Base-by-base conservation (phyloP, 53 echinoderm and acorn worm species). In the Patiria pectinifera region DNA sequence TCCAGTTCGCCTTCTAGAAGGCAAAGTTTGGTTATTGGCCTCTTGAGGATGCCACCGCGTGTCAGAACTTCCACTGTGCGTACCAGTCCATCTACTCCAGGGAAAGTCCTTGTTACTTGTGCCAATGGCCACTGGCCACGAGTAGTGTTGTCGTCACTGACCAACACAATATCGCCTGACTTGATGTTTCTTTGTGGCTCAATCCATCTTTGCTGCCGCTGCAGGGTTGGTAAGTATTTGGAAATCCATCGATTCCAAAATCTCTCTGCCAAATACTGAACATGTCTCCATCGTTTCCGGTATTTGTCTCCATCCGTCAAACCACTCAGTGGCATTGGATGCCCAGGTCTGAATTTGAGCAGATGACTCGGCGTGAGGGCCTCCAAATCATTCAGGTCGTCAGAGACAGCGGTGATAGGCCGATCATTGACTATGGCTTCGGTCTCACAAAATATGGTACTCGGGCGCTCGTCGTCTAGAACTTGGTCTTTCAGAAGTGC, bases 161-260 rank as follows among this genome's bases (percentile, higher is more conserved):
- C 21, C 74, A 74, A 74, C 74, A 74, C 74, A 18, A 74, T 24
- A 74, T 21, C 74, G 6, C 74, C 74, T 19, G 24, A 7, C 21
- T 74, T 74, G 74, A 74, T 15, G 74, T 74, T 74, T 18, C 74
- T 21, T 74, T 74, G 74, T 13, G 74, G 74, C 74, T 74, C 74
- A 24, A 35, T 35, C 35, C 35, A 35, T 35, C 35, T 35, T 35
- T 35, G 35, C 35, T 1, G 35, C 35, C 35, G 74, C 16, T 74
- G 74, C 16, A 74, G 1, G 74, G 74, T 74, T 7, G 74, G 74
- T 22, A 74, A 18, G 74, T 74, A 74, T 74, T 74, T 18, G 18
- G 72, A 19, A 23, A 72, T 72, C 72, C 72, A 72, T 10, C 72
- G 72, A 16, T 72, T 23, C 72, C 72, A 72, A 16, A 72, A 72